Conservation (phyloP, 2,113 vertebrate species). For the Cairina moschata region DNA sequence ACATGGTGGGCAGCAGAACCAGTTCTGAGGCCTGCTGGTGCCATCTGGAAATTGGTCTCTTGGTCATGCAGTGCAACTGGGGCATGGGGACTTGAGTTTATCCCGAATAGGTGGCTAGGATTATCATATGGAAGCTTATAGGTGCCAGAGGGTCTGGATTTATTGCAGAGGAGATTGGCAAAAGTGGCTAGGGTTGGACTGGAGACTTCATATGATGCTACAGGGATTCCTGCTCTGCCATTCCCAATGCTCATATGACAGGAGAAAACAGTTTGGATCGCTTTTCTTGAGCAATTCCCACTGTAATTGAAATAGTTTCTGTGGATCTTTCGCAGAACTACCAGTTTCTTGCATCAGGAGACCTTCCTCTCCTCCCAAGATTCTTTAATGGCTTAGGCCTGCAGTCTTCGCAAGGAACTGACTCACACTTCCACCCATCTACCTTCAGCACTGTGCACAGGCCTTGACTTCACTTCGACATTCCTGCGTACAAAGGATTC, state of each 20-base stretch:
- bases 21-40: background rate
- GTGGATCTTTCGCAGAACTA: background rate
- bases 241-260: background rate
- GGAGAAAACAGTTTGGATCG: background rate
- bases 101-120: background rate
- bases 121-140: background rate
- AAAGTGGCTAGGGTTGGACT: background rate
- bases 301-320: background rate
- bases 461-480: background rate
- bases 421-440: background rate
- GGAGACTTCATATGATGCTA: background rate
- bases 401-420: background rate
- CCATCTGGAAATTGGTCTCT: background rate
- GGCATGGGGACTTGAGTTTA: background rate
- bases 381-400: background rate
- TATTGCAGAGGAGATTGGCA: background rate
- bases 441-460: background rate
- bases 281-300: constrained; percentile 27
- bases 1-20: background rate
- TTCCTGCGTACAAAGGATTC: background rate
- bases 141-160: background rate
- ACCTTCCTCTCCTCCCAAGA: background rate
- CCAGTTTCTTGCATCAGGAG: background rate
- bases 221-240: background rate
- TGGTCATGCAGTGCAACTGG: background rate